Base-by-base conservation (phyloP, 2,797 vertebrate species). In the Hafferia zeledoni region DNA sequence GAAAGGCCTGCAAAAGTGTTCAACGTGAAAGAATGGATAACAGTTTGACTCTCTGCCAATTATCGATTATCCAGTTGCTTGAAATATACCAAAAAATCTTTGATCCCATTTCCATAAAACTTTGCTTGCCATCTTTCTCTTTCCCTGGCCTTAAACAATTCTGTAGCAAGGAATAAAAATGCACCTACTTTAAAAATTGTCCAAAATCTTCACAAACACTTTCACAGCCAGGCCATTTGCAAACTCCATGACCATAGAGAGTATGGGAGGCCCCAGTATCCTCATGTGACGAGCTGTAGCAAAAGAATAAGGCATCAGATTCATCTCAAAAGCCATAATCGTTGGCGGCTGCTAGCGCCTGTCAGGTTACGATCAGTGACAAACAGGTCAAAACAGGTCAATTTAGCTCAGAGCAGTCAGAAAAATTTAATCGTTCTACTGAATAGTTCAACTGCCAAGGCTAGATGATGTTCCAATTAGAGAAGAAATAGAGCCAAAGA, bases 221-320 rank as follows among this genome's bases (percentile, higher is more conserved):
- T 98, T 99, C 99, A 96, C 99, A 99, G 98, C 99, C 99, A 72
- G 99, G 99, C 99, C 99, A 99, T 98, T 99, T 99, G 97, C 99
- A 99, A 96, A 99, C 99, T 87, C 99, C 99, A 91, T 99, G 99
- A 94, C 99, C 99, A 75, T 99, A 99, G 95, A 99, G 98, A 83
- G 99, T 99, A 98, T 99, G 99, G 94, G 98, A 99, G 83, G 98
- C 99, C 95, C 99, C 99, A 70, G 98, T 98, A 96, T 99, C 99
- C 98, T 99, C 99, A 79, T 99, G 99, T 98, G 99, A 98, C 55
- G 99, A 99, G 98, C 99, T 99, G 96, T 24, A 97, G 98, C 96
- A 97, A 96, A 96, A 98, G 96, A 98, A 97, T 95, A 97, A 60
- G 87, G 96, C 90, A 94, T 98, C 93, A 98, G 97, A 98, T 97